Evolutionary conservation across 2,888 invertebrate species (phyloP).

Genomic region (Standfussiana lucernea): DNA sequence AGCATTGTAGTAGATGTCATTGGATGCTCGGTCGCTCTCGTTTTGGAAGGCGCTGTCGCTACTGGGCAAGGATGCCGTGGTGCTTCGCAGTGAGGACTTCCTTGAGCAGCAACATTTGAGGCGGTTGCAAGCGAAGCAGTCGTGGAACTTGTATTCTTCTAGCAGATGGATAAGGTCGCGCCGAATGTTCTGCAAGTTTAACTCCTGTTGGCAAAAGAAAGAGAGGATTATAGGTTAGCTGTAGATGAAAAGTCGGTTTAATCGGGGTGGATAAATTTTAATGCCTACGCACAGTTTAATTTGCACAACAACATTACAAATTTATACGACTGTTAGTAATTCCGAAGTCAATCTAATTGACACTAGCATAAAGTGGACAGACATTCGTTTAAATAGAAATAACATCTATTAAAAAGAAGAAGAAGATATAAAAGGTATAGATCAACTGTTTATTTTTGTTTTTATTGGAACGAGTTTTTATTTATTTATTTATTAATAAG

Average conservation of each 20-base stretch:
- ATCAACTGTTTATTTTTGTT: not conserved
- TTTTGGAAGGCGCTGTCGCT: conserved; percentile 26
- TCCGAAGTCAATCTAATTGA: not conserved
- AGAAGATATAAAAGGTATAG: not conserved
- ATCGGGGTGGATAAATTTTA: not conserved
- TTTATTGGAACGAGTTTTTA: not conserved
- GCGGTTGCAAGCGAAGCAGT: conserved; percentile 69
- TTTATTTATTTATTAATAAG: no score
- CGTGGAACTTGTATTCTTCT: conserved; percentile 65
- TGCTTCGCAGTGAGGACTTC: conserved; percentile 39
- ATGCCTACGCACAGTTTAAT: not conserved
- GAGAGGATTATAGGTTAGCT: no score
- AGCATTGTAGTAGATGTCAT: conserved; percentile 31
- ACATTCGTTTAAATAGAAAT: not conserved
- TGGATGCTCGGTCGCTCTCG: conserved; percentile 24
- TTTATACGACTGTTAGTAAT: not conserved
- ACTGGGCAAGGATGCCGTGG: conserved; percentile 47
- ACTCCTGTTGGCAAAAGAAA: conserved; percentile 67
- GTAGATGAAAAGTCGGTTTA: not conserved
- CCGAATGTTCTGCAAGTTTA: conserved; percentile 71
- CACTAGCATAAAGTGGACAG: not conserved
- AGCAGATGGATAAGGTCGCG: conserved; percentile 70
- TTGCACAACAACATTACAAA: not conserved
- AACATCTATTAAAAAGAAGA: not conserved
- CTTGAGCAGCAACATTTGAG: conserved; percentile 69